These are phyloP conservation scores for Chamaetylas fuelleborni DNA, from an alignment of 2,113 vertebrate genomes.

Conservation along the genomic window DNA sequence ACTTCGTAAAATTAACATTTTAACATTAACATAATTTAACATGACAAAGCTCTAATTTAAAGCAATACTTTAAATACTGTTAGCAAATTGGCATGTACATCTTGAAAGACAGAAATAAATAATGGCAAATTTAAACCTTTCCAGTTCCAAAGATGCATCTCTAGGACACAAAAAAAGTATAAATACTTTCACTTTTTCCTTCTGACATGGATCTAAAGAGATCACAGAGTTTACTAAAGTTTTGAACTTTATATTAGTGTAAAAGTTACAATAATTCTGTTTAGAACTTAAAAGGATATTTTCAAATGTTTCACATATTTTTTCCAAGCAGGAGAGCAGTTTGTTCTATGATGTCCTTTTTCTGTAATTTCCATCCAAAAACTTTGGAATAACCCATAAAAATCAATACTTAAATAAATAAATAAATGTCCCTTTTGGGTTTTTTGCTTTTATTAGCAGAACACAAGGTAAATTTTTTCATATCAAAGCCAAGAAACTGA, in stretches of 20 bases:
- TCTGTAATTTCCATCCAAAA: background rate
- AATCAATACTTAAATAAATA: background rate
- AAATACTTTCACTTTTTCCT: background rate
- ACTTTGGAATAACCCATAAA: background rate
- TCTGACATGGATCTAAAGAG: background rate
- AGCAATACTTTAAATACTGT: background rate
- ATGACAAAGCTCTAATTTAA: background rate
- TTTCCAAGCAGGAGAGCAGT: background rate
- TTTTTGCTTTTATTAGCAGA: background rate
- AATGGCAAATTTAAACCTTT: background rate
- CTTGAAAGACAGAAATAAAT: background rate
- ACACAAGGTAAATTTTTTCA: background rate
- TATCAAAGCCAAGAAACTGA: background rate
- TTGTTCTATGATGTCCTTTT: background rate
- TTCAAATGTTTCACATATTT: background rate
- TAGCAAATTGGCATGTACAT: background rate
- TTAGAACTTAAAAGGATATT: background rate
- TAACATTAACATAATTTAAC: background rate
- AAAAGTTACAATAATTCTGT: background rate
- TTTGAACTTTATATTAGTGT: background rate
- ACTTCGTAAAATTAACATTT: background rate
- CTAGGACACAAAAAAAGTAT: background rate
- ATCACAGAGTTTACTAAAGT: background rate
- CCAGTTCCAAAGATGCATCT: background rate
- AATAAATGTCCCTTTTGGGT: rapidly evolving